Base-by-base conservation (phyloP, 1,140 invertebrate genomes). In the Maconellicoccus hirsutus region DNA sequence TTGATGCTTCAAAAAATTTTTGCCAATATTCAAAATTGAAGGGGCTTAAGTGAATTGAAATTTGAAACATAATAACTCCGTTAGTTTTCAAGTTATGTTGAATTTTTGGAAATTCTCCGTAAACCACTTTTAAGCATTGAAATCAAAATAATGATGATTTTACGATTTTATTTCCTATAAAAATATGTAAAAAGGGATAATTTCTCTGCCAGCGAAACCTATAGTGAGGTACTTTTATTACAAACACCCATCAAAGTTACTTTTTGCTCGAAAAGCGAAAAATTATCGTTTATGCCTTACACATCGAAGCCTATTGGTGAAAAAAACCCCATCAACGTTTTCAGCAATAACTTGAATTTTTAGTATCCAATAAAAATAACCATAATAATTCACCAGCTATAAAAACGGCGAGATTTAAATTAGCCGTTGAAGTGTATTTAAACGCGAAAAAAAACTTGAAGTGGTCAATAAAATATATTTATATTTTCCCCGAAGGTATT, bases 391-490 rank as follows among this genome's bases (percentile, higher is more conserved):
- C 42, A 52, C 42, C 6, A 52, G 12, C 42, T 16, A 52, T 52
- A 16, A 52, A 33, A 52, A 52, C n/a, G 42, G 42, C 16, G 42
- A 52, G n/a, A 52, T 52, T 52, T 52, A 52, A 52, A 52, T 52
- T 52, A 52, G 42, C n/a, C 42, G 42, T 19, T 52, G 12, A 52
- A 52, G 42, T 52, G n/a, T 52, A 52, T 52, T 19, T 52, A 52
- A 52, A 52, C 6, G 42, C n/a, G 16, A 52, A 52, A 4, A 52
- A 4, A 52, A 52, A 52, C 12, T 52, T 52, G 42, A 52, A 52
- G 42, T 52, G 42, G 42, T 52, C 42, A 52, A 52, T 52, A 52
- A 52, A 52, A 52, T 52, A 52, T 52, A 52, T 52, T 52, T 52
- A 52, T 52, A 8, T 52, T 52, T 52, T 52, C n/a, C 42, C 16